Conservation (phyloP, 2,888 invertebrate genomes). For the Strigamia maritima region DNA sequence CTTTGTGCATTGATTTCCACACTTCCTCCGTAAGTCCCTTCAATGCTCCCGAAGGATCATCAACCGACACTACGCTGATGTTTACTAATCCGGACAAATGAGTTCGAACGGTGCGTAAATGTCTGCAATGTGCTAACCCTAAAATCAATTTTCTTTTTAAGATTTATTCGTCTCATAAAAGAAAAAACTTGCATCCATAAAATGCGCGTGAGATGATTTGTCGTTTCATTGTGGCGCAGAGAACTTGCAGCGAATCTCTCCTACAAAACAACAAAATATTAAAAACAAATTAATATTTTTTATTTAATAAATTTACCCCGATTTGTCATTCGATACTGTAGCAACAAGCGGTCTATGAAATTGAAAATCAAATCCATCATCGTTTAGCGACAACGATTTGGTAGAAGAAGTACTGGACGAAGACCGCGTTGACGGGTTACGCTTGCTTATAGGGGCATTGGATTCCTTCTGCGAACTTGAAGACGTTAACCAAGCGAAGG, state of each 20-base stretch:
- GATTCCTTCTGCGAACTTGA: not conserved
- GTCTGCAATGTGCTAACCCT: constrained; percentile 85
- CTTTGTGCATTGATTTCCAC: constrained; percentile 66
- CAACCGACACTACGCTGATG: constrained; percentile 53
- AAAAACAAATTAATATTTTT: not conserved
- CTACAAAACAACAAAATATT: not conserved
- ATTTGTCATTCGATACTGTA: not conserved
- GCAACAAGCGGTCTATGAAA: not conserved
- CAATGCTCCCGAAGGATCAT: constrained; percentile 47
- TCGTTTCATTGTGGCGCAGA: constrained; percentile 90
- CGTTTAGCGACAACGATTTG: constrained; percentile 42
- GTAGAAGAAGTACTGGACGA: constrained; percentile 42
- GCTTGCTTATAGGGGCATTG: not conserved
- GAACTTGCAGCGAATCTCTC: constrained; percentile 63
- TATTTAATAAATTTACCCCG: not conserved
- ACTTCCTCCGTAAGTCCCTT: constrained; percentile 69
- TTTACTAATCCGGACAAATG: constrained; percentile 87
- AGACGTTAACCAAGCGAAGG: constrained; percentile 37
- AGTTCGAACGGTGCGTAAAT: constrained; percentile 84
- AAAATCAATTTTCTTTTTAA: not conserved
- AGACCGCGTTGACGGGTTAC: constrained; percentile 35
- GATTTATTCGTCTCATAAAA: not conserved
- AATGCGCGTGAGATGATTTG: constrained; percentile 94
- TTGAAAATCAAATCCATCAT: constrained; percentile 39
- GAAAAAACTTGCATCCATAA: constrained; percentile 71